A percentile compares a stretch with the other conserved stretches of the same genome.
Evolutionary conservation across 2,888 invertebrate species (phyloP).

Genomic region (Euzetes globulus): DNA sequence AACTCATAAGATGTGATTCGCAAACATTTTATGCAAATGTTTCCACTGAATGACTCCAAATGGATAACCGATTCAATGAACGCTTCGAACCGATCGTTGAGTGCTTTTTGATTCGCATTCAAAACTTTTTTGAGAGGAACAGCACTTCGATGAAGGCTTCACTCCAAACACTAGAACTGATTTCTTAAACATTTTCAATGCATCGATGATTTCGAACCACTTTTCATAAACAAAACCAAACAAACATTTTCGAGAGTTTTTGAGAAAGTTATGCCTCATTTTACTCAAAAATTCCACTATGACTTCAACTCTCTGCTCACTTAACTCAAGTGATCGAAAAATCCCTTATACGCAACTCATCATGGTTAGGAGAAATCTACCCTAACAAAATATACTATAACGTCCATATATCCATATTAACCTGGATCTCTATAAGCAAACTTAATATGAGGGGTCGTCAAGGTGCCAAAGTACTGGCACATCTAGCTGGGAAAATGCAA

Average conservation of each 20-base stretch:
- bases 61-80: background rate
- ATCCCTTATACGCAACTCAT: background rate
- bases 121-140: background rate
- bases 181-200: background rate
- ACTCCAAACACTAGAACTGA: background rate
- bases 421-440: no score
- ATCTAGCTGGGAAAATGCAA: no score
- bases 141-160: background rate
- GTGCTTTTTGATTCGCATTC: background rate
- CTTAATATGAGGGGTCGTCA: no score
- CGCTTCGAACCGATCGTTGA: slow-evolving; percentile 1
- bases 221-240: background rate
- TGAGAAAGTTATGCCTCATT: no score
- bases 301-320: background rate
- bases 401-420: no score
- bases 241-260: no score
- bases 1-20: background rate
- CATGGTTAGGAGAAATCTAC: no score
- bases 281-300: background rate
- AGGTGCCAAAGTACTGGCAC: no score
- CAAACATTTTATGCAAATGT: background rate
- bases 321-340: background rate
- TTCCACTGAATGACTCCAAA: background rate
- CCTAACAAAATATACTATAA: no score
- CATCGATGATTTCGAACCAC: background rate